A percentile compares a stretch with the other conserved stretches of the same genome.
phyloP scores from a whole-genome alignment of 2,888 invertebrate species.

The Agonopterix arenella region DNA sequence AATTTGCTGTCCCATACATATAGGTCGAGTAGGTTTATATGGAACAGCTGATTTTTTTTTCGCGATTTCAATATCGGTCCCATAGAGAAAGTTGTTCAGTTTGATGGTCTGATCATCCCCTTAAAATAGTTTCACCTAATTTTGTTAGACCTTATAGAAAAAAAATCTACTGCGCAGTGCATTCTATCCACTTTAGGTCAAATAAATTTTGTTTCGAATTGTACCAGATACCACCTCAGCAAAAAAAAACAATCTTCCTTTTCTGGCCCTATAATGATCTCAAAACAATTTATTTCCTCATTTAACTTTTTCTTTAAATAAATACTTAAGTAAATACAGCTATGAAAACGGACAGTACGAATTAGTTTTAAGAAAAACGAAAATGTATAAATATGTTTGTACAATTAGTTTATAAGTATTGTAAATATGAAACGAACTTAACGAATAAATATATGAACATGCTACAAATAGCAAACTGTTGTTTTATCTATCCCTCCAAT shows the following conservation, averaged over 20 bases:
- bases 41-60: no score
- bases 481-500: background rate
- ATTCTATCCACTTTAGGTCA: no score
- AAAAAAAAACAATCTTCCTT: background rate
- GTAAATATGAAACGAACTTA: slow-evolving; percentile 10
- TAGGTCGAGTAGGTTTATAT: no score
- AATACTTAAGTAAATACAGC: slow-evolving; percentile 1
- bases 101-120: no score
- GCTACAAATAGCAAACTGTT: background rate
- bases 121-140: no score
- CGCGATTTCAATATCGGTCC: no score
- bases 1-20: no score
- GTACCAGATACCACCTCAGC: no score
- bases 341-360: slow-evolving; percentile 11
- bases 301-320: slow-evolving; percentile 2
- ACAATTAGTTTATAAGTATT: slow-evolving; percentile 12
- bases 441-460: slow-evolving; percentile 8
- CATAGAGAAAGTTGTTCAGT: no score
- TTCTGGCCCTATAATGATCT: slow-evolving; percentile 3
- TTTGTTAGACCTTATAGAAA: no score
- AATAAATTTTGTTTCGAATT: no score
- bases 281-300: slow-evolving; percentile 3
- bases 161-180: no score
- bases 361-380: slow-evolving; percentile 3
- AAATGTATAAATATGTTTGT: slow-evolving; percentile 6